Base-by-base conservation (phyloP, 2,888 invertebrate genomes). In the Brachynemurus nebulosus region DNA sequence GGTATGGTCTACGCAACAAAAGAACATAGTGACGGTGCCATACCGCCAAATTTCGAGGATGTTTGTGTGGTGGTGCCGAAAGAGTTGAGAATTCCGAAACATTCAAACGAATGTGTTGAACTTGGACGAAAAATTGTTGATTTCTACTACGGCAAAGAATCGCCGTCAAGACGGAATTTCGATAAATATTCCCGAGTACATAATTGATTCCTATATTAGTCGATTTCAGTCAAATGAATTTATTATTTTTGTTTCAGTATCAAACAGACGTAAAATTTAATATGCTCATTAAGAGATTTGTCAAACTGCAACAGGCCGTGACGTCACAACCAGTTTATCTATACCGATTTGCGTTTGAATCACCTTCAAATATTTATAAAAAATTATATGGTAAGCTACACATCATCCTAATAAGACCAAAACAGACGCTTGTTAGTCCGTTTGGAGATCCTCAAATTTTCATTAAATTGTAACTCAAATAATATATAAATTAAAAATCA, bases 341-440 rank as follows among this genome's bases (percentile, higher is more conserved):
- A 2, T 60, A 60, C 48, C 48, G 55, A 46, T 57, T 59, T 55
- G 54, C 56, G 4, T 19, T 59, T 12, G 54, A 55, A 14, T 52
- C 57, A 1, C 44, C 54, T 3, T 33, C 56, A 37, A 60, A 60
- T 46, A 53, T 53, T 36, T 58, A 55, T 45, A 58, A 57, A 46
- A 51, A 44, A 41, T 52, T 58, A 7, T 27, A 27, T n/a, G 44
- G 44, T 37, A 44, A 27, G 25, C 11, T 14, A 16, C 11, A 18
- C 20, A 40, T 33, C 16, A 25, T 25, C n/a, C 8, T n/a, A 25
- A n/a, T 25, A 9, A 9, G 8, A 25, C 27, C 8, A 25, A 25
- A 25, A 25, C 8, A 25, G 8, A 25, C n/a, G 5, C 33, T 33
- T 33, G 5, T 33, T 14, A n/a, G n/a, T n/a, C n/a, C n/a, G 33